A percentile compares a stretch with the other conserved stretches of the same genome.
Evolutionary conservation across 2,888 invertebrate genomes (phyloP).

Genomic region (Rugalucina vietnamica): DNA sequence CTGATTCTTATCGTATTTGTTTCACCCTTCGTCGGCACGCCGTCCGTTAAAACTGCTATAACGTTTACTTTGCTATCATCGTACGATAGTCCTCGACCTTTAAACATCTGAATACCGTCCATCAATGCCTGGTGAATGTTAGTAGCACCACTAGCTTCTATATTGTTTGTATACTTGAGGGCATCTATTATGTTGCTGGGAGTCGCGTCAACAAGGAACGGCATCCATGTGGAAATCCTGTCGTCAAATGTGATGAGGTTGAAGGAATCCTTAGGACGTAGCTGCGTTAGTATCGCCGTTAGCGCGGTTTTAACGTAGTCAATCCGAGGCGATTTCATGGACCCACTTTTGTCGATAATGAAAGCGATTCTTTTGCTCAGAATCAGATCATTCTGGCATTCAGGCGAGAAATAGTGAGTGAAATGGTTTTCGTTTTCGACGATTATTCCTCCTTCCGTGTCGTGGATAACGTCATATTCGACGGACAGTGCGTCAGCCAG

Average conservation of each 20-base stretch:
- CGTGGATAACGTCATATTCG: constrained; percentile 22
- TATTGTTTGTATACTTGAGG: not conserved
- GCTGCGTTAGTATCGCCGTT: not conserved
- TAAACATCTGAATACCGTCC: not conserved
- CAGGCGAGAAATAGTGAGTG: constrained; percentile 31
- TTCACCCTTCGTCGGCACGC: not conserved
- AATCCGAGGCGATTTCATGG: not conserved
- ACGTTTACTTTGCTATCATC: not conserved
- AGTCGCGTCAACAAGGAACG: not conserved
- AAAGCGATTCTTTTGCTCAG: constrained; percentile 34
- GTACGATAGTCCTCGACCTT: not conserved
- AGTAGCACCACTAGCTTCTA: not conserved
- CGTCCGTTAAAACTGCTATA: not conserved
- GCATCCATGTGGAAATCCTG: not conserved
- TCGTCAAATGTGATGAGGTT: not conserved
- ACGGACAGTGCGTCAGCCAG: not conserved
- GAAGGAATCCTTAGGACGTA: not conserved
- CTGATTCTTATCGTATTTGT: not conserved
- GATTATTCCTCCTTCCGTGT: constrained; percentile 23
- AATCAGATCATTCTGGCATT: constrained; percentile 23
- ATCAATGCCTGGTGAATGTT: not conserved
- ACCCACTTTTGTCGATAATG: constrained; percentile 38
- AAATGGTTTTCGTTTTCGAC: constrained; percentile 23
- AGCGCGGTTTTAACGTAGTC: not conserved
- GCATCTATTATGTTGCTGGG: not conserved